Evolutionary conservation across 2,888 invertebrate genomes (phyloP), one percentile per base, ranked within the genome.

Genomic region (Neria commutata): DNA sequence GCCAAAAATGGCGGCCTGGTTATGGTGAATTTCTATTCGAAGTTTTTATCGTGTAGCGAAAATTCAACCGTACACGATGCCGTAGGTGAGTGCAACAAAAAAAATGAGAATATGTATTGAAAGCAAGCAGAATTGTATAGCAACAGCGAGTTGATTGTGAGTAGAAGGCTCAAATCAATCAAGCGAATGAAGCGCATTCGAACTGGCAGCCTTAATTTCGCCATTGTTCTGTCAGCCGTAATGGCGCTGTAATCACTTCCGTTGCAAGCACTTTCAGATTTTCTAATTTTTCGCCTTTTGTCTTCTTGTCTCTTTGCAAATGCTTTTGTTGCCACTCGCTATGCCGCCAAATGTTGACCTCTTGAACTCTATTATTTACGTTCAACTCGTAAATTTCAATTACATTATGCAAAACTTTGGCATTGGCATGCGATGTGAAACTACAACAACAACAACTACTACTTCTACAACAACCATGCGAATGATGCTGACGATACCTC

Each of bases 21-120:
- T 63, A 94, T 93, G 93, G 91, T 93, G 72, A 92, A 91, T 80
- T 93, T 94, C 82, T 92, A 91, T 82, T 90, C 89, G 2, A 86
- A 87, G 53, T 93, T 91, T 76, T 85, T 92, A 40, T 91, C 90
- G 19, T 90, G 89, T 80, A 87, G 86, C 72, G 88, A 90, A 59
- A 87, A 87, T 42, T 88, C 92, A 2, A 91, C 89, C 0, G 87
- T 92, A 54, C 86, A 88, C 64, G 91, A 92, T 82, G 92, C 92
- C 62, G 91, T 91, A 69, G 91, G 92, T 92, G 81, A 85, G 85
- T 73, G 42, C 74, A 49, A 52, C 33, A 57, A 62, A 57, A 46
- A 58, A 46, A 63, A 19, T 33, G 21, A 23, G 8, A 40, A 40
- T n/a, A 40, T n/a, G 5, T 23, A 23, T 37, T 40, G 16, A n/a